A percentile compares a stretch with the other conserved stretches of the same genome.
phyloP scores from a whole-genome alignment of 2,113 vertebrate genomes.

The Arizona elegans region DNA sequence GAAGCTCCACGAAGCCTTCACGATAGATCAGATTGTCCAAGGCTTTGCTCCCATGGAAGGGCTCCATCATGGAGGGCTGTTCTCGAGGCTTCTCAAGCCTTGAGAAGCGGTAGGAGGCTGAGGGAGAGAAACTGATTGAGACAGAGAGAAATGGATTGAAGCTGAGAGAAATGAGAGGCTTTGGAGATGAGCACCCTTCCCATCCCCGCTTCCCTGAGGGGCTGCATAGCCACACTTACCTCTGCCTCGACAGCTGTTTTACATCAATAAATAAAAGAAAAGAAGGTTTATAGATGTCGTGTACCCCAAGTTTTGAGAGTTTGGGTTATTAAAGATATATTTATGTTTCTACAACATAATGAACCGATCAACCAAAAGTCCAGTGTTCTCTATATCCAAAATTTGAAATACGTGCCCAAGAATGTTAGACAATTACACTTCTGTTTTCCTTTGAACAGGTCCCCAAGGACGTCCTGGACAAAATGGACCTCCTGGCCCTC shows the following conservation, averaged over 20 bases:
- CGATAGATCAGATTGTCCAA: too few relatives aligned
- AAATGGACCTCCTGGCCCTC: slow-evolving; percentile 26
- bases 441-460: slow-evolving; percentile 36
- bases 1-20: too few relatives aligned
- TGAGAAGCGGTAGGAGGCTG: too few relatives aligned
- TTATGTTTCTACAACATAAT: background rate
- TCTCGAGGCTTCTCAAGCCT: too few relatives aligned
- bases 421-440: background rate
- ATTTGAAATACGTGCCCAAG: background rate
- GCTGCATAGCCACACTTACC: too few relatives aligned
- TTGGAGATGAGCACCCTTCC: too few relatives aligned
- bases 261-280: background rate
- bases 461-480: slow-evolving; percentile 24
- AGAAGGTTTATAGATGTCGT: background rate
- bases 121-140: too few relatives aligned
- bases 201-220: too few relatives aligned
- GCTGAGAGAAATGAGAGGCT: too few relatives aligned
- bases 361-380: background rate
- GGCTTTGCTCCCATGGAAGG: too few relatives aligned
- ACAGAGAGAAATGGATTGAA: too few relatives aligned
- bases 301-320: background rate
- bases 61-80: too few relatives aligned
- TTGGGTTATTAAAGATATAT: background rate
- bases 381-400: background rate
- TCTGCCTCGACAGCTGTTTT: background rate